These are phyloP conservation scores for Drosophila lutescens DNA, from an alignment of 2,888 invertebrate genomes.

Conservation along the genomic window DNA sequence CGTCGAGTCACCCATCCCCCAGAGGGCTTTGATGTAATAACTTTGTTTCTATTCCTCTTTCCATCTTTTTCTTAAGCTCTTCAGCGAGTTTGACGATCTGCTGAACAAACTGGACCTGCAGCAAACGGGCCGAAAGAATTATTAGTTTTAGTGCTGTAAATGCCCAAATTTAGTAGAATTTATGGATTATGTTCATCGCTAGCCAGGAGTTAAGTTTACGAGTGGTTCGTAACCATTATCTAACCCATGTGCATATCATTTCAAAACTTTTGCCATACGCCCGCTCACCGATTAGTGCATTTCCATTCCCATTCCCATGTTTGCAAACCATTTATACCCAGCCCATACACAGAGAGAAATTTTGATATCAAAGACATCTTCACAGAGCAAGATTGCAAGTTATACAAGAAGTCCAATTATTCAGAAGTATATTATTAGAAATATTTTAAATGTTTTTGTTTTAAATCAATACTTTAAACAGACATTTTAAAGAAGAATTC, in stretches of 20 bases:
- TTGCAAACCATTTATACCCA: conserved; percentile 15
- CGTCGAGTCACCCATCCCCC: background rate
- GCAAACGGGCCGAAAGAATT: conserved; percentile 60
- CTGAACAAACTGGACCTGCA: conserved; percentile 80
- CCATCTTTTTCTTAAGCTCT: conserved; percentile 65
- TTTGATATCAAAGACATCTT: background rate
- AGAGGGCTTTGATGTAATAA: conserved; percentile 8
- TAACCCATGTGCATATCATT: conserved; percentile 42
- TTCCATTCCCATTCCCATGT: conserved; percentile 29
- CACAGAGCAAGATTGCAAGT: background rate
- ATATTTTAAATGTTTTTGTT: no score
- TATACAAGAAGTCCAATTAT: no score
- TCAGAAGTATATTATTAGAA: no score
- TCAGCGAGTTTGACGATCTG: conserved; percentile 82
- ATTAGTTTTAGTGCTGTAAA: conserved; percentile 48
- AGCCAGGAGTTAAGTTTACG: conserved; percentile 18
- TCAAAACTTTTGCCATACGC: conserved; percentile 40
- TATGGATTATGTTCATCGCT: conserved; percentile 14
- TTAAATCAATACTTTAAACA: no score
- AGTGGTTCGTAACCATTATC: conserved; percentile 19
- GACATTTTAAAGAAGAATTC: no score
- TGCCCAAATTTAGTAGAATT: conserved; percentile 40
- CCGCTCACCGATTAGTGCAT: conserved; percentile 39
- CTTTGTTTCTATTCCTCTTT: background rate
- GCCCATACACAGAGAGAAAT: conserved; percentile 17